Evolutionary conservation across 1,140 invertebrate species (phyloP).

Genomic region (Apis dorsata): DNA sequence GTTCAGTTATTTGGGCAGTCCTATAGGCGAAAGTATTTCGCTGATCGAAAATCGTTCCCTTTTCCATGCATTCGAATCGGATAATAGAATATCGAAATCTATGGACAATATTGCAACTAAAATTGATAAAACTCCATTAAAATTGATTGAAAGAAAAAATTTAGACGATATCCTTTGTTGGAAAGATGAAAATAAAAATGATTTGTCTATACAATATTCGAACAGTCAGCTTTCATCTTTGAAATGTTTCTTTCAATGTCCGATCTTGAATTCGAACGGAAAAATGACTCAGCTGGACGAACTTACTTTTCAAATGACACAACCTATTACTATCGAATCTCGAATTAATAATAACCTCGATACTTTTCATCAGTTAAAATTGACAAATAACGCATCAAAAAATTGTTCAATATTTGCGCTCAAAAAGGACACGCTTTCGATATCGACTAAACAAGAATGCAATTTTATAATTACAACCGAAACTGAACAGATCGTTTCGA

Average conservation of each 20-base stretch:
- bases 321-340: background rate
- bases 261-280: background rate
- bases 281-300: background rate
- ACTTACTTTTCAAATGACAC: background rate
- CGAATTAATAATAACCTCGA: background rate
- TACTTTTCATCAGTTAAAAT: background rate
- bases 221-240: background rate
- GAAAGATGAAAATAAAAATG: conserved; percentile 61
- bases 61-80: background rate
- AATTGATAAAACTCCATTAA: conserved; percentile 20
- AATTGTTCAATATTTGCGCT: background rate
- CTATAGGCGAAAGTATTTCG: conserved; percentile 48
- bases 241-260: background rate
- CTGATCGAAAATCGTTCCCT: conserved; percentile 1
- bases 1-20: conserved; percentile 48
- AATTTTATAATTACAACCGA: too few species aligned
- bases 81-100: conserved; percentile 49
- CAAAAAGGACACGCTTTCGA: background rate
- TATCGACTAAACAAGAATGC: background rate
- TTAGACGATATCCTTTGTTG: conserved; percentile 54
- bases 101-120: conserved; percentile 26
- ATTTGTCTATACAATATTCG: background rate
- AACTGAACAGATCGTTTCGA: background rate
- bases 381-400: background rate
- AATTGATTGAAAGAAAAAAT: conserved; percentile 52